Conservation (phyloP, 2,888 invertebrate species). For the Nomada hirtipes region DNA sequence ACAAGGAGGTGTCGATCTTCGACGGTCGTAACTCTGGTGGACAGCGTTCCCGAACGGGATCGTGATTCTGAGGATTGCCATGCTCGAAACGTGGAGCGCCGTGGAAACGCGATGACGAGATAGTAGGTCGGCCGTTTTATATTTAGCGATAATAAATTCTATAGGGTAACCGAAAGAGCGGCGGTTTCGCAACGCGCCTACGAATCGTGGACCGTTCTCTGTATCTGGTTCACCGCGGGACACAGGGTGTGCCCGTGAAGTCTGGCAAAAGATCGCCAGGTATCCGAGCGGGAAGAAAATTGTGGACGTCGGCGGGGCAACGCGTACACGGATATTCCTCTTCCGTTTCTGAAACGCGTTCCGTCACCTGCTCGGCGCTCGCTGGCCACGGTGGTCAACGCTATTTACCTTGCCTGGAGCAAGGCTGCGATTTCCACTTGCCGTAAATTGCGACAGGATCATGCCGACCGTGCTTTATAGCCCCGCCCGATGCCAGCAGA, state of each 20-base stretch:
- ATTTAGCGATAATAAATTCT: constrained; percentile 53
- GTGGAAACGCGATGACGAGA: constrained; percentile 29
- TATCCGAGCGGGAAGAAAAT: not conserved
- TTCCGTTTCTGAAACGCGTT: constrained; percentile 34
- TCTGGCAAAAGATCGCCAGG: too few relatives aligned
- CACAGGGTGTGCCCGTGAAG: too few relatives aligned
- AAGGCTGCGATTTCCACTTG: constrained; percentile 79
- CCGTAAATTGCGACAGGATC: constrained; percentile 77
- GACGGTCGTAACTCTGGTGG: too few relatives aligned
- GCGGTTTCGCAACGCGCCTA: constrained; percentile 17
- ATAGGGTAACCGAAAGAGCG: constrained; percentile 32
- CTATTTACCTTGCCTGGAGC: constrained; percentile 79
- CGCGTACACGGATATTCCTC: not conserved
- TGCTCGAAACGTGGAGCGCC: not conserved
- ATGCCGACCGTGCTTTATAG: constrained; percentile 56
- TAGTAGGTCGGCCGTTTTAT: constrained; percentile 48
- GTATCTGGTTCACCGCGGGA: not conserved
- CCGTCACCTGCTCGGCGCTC: constrained; percentile 51
- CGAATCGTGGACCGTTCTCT: constrained; percentile 1
- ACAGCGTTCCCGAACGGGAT: not conserved
- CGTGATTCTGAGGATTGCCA: not conserved
- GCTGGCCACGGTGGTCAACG: constrained; percentile 59
- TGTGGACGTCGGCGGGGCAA: not conserved
- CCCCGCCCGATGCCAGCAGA: constrained; percentile 38
- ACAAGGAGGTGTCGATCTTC: not conserved